A percentile compares a stretch with the other conserved stretches of the same genome.
These are phyloP conservation scores for Eupithecia subfuscata DNA, from an alignment of 2,888 invertebrate species.

Conservation along the genomic window DNA sequence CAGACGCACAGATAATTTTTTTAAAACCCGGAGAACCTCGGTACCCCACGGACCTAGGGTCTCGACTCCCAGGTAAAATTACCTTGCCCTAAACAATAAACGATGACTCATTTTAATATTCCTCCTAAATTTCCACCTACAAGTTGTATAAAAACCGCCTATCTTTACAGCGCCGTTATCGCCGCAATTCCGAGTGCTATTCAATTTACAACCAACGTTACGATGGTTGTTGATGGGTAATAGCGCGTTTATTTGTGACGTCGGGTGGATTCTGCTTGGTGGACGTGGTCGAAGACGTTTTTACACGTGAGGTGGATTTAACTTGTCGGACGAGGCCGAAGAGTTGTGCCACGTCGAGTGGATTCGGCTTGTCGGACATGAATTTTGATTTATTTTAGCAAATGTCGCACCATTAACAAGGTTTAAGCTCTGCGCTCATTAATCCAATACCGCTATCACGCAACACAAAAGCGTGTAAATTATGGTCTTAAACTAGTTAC, in stretches of 20 bases:
- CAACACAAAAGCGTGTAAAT: too few species aligned
- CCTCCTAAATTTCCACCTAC: not conserved
- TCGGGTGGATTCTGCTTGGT: not conserved
- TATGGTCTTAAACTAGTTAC: too few species aligned
- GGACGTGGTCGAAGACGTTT: not conserved
- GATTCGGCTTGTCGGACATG: not conserved
- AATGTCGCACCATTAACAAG: too few species aligned
- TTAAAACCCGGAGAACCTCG: too few species aligned
- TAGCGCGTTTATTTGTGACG: not conserved
- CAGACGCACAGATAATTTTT: too few species aligned
- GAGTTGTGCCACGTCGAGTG: not conserved
- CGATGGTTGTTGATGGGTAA: not conserved
- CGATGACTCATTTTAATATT: not conserved
- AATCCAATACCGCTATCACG: too few species aligned
- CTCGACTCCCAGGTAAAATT: not conserved
- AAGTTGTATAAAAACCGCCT: slow-evolving; percentile 2
- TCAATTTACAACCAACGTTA: slow-evolving; percentile 31
- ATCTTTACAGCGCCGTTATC: slow-evolving; percentile 2
- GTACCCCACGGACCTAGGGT: too few species aligned
- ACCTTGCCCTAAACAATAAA: not conserved
- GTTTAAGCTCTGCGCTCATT: too few species aligned
- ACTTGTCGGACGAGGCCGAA: not conserved
- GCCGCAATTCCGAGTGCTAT: slow-evolving; percentile 28
- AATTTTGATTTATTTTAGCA: not conserved
- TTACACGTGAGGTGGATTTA: not conserved